Evolutionary conservation across 2,113 vertebrate species (phyloP).

Genomic region (Benitochromis conjunctus): DNA sequence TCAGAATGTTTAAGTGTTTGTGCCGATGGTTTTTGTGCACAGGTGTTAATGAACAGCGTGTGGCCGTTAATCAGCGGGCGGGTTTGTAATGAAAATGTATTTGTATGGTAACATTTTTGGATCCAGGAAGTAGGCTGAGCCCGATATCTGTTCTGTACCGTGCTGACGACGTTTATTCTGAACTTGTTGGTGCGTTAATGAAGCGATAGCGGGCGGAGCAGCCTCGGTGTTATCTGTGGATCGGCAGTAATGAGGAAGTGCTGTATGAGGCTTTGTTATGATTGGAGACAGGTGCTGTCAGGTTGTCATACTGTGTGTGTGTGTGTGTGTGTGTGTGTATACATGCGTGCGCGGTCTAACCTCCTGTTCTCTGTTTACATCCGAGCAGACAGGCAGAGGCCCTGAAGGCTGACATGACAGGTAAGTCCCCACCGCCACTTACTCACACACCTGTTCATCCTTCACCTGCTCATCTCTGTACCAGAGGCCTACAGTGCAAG

Average conservation of each 20-base stretch:
- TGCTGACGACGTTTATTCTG: neutral
- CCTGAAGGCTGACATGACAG: slow-evolving; percentile 99
- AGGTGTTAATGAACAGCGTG: neutral
- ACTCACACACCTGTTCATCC: neutral
- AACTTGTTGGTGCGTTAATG: neutral
- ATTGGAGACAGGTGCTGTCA: neutral
- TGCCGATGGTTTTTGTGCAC: accelerated
- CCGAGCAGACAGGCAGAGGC: slow-evolving; percentile 97
- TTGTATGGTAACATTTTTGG: neutral
- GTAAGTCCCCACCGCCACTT: slow-evolving; percentile 60
- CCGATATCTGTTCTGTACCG: neutral
- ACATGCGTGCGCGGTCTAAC: neutral
- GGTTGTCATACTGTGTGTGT: neutral
- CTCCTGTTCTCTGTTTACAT: slow-evolving; percentile 38
- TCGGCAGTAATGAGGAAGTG: neutral
- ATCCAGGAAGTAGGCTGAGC: slow-evolving; percentile 6
- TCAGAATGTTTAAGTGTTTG: neutral
- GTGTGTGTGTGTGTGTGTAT: neutral
- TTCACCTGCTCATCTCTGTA: neutral
- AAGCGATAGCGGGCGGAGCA: neutral
- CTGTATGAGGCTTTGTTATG: neutral
- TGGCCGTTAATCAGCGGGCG: neutral
- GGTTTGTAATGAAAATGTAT: neutral
- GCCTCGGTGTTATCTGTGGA: neutral
- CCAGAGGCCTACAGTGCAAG: neutral